phyloP scores from a whole-genome alignment of 2,113 vertebrate genomes.

The Orthonyx spaldingii region DNA sequence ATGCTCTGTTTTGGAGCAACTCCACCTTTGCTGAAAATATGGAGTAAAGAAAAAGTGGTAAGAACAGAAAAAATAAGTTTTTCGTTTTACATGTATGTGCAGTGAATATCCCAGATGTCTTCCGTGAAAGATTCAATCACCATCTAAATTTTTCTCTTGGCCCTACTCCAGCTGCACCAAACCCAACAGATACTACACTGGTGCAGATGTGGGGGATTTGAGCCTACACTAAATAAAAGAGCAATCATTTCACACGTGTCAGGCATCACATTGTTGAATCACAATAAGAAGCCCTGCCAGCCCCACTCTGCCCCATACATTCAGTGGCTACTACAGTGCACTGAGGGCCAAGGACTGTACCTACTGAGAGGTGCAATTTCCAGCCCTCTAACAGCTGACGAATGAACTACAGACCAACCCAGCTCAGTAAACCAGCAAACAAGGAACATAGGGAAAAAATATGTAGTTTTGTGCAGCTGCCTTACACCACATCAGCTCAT shows the following conservation, averaged over 20 bases:
- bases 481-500: not conserved
- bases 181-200: not conserved
- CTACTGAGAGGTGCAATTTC: not conserved
- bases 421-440: not conserved
- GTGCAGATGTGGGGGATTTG: not conserved
- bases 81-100: not conserved
- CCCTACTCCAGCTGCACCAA: not conserved
- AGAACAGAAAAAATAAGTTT: not conserved
- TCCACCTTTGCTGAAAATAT: not conserved
- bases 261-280: not conserved
- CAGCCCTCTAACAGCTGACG: not conserved
- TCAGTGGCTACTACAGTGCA: rapidly evolving
- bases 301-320: not conserved
- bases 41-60: not conserved
- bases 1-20: not conserved
- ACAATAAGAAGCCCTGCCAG: not conserved
- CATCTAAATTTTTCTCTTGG: not conserved
- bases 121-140: not conserved
- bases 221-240: not conserved
- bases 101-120: not conserved
- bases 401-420: not conserved
- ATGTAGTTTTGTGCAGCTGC: not conserved
- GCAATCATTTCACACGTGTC: not conserved
- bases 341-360: not conserved
- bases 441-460: not conserved